A percentile compares a stretch with the other conserved stretches of the same genome.
These are phyloP conservation scores for Nymphalis polychloros DNA, from an alignment of 2,888 invertebrate species.

Conservation along the genomic window DNA sequence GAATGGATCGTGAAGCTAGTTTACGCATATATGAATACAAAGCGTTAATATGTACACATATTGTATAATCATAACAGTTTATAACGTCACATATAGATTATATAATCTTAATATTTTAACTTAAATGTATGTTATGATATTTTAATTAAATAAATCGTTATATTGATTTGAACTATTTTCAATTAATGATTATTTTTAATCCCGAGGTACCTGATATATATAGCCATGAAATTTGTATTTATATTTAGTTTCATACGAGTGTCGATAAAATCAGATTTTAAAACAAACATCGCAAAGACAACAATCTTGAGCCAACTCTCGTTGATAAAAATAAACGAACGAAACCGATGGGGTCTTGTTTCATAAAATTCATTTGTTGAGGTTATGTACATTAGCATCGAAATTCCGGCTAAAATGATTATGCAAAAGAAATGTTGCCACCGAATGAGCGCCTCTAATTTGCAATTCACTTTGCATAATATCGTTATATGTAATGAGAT, in stretches of 20 bases:
- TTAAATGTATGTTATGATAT: too few relatives aligned
- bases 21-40: constrained; percentile 36
- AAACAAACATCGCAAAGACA: constrained; percentile 19
- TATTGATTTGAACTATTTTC: too few relatives aligned
- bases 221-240: constrained; percentile 22
- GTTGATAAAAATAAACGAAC: constrained; percentile 35
- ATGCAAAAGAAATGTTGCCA: constrained; percentile 64
- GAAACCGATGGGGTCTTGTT: constrained; percentile 41
- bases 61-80: too few relatives aligned
- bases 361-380: constrained; percentile 55
- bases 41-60: too few relatives aligned
- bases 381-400: constrained; percentile 62
- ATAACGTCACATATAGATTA: too few relatives aligned
- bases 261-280: constrained; percentile 15
- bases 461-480: constrained; percentile 60
- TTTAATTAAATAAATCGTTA: too few relatives aligned
- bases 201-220: not conserved
- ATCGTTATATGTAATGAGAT: constrained; percentile 52
- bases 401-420: constrained; percentile 66
- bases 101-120: too few relatives aligned
- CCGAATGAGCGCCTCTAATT: constrained; percentile 60
- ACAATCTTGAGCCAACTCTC: constrained; percentile 10
- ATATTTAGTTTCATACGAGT: constrained; percentile 16
- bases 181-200: too few relatives aligned
- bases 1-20: constrained; percentile 23